Base-by-base conservation (phyloP, 2,113 vertebrate species). In the Motacilla alba region DNA sequence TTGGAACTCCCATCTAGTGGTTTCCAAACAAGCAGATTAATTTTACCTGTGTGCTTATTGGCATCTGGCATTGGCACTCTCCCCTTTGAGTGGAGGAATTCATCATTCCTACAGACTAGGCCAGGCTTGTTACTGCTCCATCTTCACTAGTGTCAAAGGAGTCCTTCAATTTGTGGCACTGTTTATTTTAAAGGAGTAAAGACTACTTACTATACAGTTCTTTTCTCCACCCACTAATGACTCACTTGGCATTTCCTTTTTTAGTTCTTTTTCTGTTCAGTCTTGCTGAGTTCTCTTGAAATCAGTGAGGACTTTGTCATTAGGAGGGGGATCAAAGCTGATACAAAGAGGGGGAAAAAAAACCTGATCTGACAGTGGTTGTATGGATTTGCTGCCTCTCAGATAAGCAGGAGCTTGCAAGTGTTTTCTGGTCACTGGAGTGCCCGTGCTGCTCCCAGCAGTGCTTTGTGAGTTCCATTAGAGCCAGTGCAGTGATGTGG, bases 181-280 rank as follows among this genome's bases (percentile, higher is more conserved):
- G 1, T 95, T 88, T 85, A 85, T 94, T 83, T 94, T 90, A 95
- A 89, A 78, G 74, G 56, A 70, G 73, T 31, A 70, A 87, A 95
- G 53, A 14, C 89, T 88, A 78, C 94, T 93, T 95, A 85, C 93
- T 22, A 11, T 22, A 52, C 7, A 2, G 44, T 60, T 87, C 56
- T 56, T 89, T 91, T 77, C 64, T 80, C 60, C 43, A 33, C 46
- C 59, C 11, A 2, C 72, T 95, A 82, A 92, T 95, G 88, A 93
- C 83, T 94, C 76, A 81, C 80, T 93, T 95, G 90, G 89, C 68
- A 72, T 90, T 95, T 94, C 73, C 44, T n/a, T 89, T 81, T 82
- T 72, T 50, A 89, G 68, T 78, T 92, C 16, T 3, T 80, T 67
- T 86, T 80, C 70, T 90, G 47, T 37, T 70, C 41, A 64, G 41